phyloP scores from a whole-genome alignment of 2,113 vertebrate genomes.

The Pongo pygmaeus region DNA sequence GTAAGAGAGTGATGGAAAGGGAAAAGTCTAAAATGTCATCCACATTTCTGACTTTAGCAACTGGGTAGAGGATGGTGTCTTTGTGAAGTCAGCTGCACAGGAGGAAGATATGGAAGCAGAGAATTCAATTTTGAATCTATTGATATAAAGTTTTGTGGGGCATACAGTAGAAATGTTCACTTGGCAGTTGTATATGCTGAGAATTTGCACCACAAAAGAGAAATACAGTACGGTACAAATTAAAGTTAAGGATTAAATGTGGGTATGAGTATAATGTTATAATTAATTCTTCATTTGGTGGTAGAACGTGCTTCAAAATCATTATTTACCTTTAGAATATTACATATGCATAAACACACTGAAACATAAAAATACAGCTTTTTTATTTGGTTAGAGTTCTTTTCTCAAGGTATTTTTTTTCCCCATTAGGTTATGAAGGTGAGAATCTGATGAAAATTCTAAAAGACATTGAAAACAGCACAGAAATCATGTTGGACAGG shows the following conservation, averaged over 20 bases:
- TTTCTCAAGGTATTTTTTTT: conserved; percentile 3
- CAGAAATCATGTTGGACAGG: conserved; percentile 89
- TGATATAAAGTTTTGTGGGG: not conserved
- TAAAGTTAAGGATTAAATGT: not conserved
- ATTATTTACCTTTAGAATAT: not conserved
- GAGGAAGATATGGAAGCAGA: not conserved
- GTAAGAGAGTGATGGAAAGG: not conserved
- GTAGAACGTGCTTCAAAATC: not conserved
- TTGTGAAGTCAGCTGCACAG: not conserved
- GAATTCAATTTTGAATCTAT: not conserved
- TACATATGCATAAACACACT: not conserved
- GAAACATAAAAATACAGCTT: not conserved
- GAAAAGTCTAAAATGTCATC: not conserved
- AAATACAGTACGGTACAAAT: not conserved
- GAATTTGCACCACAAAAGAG: not conserved
- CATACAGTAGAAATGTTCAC: not conserved
- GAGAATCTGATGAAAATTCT: conserved; percentile 95
- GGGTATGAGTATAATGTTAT: not conserved
- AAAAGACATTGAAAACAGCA: conserved; percentile 96
- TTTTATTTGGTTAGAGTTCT: not conserved
- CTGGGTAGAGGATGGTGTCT: not conserved
- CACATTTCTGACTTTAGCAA: not conserved
- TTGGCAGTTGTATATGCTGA: not conserved
- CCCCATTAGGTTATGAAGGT: conserved; percentile 93
- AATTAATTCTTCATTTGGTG: not conserved